Base-by-base conservation (phyloP, 1,140 invertebrate species). In the Steinernema feltiae region DNA sequence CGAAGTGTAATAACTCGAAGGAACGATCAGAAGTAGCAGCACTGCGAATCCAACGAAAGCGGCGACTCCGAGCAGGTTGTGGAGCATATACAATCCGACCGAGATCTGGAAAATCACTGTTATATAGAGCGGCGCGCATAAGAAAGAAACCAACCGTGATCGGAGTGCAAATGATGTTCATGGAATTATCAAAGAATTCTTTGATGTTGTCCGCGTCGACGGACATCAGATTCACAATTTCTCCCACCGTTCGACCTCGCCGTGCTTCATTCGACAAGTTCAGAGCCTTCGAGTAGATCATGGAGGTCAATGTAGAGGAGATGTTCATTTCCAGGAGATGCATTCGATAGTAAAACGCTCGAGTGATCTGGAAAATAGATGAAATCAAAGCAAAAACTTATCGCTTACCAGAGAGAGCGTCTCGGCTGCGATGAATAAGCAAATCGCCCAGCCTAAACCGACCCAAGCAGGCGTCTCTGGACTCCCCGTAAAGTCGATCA, bases 151-250 rank as follows among this genome's bases (percentile, higher is more conserved):
- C 21, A 21, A 78, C 76, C 69, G 76, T 70, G 0, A 48, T 32
- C 3, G 78, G 78, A 0, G 63, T 31, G 31, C 30, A 21, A 29
- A 32, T 29, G 7, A 32, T 31, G 30, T 46, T 32, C 30, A 71
- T 35, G 30, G 17, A 32, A 21, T 30, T 71, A 3, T 71, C 31
- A 3, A 32, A 18, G 31, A 71, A 32, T 3, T 32, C 35, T 30
- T 21, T 78, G 73, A 69, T 78, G n/a, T 69, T 78, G 18, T 79
- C 71, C 31, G 88, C 87, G 85, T 90, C 89, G 1, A 89, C 87
- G 0, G 89, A 86, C 88, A 90, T 89, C 69, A 89, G 78, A 78
- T 90, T 90, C 0, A 89, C 88, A 70, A 90, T 90, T 75, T 90
- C 89, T 21, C 89, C 89, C 2, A 88, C 87, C 0, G 89, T 89